phyloP scores from a whole-genome alignment of 2,888 invertebrate genomes.

The Electrophaes corylata region DNA sequence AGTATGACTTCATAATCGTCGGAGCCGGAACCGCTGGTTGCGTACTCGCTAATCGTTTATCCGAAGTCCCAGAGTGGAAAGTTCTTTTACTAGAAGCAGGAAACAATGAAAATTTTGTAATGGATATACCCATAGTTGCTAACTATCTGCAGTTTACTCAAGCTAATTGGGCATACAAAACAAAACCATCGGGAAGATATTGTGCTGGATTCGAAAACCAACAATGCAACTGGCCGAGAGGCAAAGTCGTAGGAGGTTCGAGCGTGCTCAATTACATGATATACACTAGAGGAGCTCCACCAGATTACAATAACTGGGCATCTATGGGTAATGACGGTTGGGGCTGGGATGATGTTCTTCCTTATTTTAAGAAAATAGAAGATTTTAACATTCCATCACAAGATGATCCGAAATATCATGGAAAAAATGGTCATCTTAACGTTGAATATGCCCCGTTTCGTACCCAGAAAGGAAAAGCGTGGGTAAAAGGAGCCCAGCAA shows the following conservation, averaged over 20 bases:
- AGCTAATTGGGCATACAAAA: constrained; percentile 92
- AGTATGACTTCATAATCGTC: constrained; percentile 91
- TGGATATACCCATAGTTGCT: constrained; percentile 90
- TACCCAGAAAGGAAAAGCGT: constrained; percentile 79
- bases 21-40: constrained; percentile 94
- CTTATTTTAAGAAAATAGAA: constrained; percentile 92
- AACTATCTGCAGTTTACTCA: constrained; percentile 88
- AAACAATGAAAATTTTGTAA: constrained; percentile 86
- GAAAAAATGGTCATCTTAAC: constrained; percentile 82
- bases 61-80: constrained; percentile 88
- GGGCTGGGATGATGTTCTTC: constrained; percentile 88
- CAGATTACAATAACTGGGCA: constrained; percentile 92
- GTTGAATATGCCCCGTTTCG: constrained; percentile 82
- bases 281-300: constrained; percentile 88
- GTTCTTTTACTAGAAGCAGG: constrained; percentile 90
- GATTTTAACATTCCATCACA: constrained; percentile 85
- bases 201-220: constrained; percentile 90
- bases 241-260: constrained; percentile 92
- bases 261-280: constrained; percentile 93
- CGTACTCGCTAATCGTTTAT: constrained; percentile 88
- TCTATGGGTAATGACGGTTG: constrained; percentile 88
- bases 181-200: constrained; percentile 88
- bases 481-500: constrained; percentile 86
- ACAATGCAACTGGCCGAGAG: constrained; percentile 91
- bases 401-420: constrained; percentile 80